Conservation (phyloP, 2,888 invertebrate genomes). For the Tethea ocularis region DNA sequence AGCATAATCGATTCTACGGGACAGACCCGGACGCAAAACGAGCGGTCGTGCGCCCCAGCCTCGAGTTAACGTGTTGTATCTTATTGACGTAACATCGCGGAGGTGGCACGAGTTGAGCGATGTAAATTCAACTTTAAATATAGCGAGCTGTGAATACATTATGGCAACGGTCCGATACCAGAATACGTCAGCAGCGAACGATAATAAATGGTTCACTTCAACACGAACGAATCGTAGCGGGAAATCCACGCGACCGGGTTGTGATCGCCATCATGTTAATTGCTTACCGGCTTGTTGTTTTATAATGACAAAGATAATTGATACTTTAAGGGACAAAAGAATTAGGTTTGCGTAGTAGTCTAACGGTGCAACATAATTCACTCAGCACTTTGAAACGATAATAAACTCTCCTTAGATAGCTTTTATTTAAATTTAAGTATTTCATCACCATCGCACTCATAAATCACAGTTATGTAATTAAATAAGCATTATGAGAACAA, state of each 20-base stretch:
- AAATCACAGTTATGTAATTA: background rate
- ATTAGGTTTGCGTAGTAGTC: no score
- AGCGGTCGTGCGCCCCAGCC: slow-evolving; percentile 70
- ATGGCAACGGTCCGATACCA: slow-evolving; percentile 42
- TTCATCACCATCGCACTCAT: background rate
- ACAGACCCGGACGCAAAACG: slow-evolving; percentile 78
- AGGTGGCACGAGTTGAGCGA: slow-evolving; percentile 61
- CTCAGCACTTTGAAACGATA: background rate
- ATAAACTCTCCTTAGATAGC: background rate
- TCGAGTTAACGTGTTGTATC: slow-evolving; percentile 78
- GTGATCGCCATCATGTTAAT: slow-evolving; percentile 77
- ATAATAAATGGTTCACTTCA: slow-evolving; percentile 81
- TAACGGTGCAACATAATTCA: no score
- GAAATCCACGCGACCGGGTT: slow-evolving; percentile 79
- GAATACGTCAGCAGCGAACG: slow-evolving; percentile 73
- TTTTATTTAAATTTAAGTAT: background rate
- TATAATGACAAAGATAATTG: background rate
- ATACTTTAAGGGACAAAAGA: background rate
- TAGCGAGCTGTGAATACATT: slow-evolving; percentile 47
- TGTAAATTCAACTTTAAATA: slow-evolving; percentile 67
- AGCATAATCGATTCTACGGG: slow-evolving; percentile 57
- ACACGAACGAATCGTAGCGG: slow-evolving; percentile 78
- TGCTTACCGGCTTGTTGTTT: slow-evolving; percentile 63
- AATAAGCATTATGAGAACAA: background rate
- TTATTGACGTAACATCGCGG: slow-evolving; percentile 79